phyloP scores from a whole-genome alignment of 2,888 invertebrate species.

The Phaonia tiefii region DNA sequence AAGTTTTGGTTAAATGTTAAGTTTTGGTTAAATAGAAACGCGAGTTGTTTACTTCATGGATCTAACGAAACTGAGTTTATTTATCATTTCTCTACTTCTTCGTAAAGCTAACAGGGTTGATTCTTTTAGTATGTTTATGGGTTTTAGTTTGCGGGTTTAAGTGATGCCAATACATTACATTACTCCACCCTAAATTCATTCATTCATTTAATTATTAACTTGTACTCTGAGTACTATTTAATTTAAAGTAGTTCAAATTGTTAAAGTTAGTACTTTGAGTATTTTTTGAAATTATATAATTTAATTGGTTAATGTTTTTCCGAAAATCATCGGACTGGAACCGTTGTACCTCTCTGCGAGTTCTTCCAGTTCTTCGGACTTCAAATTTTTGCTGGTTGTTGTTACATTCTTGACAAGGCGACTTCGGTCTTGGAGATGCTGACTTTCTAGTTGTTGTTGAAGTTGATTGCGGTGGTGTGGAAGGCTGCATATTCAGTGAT shows the following conservation, averaged over 20 bases:
- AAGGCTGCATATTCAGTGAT: not conserved
- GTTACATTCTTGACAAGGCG: not conserved
- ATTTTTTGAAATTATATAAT: not conserved
- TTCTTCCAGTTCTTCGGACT: conserved; percentile 35
- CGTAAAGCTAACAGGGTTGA: not conserved
- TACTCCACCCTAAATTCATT: conserved; percentile 37
- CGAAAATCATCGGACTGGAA: conserved; percentile 38
- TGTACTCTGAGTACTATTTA: not conserved
- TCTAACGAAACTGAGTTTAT: conserved; percentile 16
- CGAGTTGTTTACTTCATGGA: not conserved
- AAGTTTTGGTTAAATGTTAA: too few species aligned
- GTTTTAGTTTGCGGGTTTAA: not conserved
- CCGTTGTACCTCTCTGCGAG: conserved; percentile 32
- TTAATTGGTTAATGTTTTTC: conserved; percentile 5
- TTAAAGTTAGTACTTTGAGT: not conserved
- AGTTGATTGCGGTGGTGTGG: not conserved
- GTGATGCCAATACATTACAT: conserved; percentile 39
- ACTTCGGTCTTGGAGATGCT: not conserved
- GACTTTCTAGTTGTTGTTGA: not conserved
- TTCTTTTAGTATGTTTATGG: not conserved
- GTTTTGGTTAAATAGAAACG: not conserved
- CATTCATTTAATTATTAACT: conserved; percentile 8
- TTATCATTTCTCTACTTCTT: not conserved
- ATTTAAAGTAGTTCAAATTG: not conserved
- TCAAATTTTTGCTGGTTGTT: conserved; percentile 1